These are phyloP conservation scores for Dicyrtoma fusca DNA, from an alignment of 2,888 invertebrate genomes.

Conservation along the genomic window DNA sequence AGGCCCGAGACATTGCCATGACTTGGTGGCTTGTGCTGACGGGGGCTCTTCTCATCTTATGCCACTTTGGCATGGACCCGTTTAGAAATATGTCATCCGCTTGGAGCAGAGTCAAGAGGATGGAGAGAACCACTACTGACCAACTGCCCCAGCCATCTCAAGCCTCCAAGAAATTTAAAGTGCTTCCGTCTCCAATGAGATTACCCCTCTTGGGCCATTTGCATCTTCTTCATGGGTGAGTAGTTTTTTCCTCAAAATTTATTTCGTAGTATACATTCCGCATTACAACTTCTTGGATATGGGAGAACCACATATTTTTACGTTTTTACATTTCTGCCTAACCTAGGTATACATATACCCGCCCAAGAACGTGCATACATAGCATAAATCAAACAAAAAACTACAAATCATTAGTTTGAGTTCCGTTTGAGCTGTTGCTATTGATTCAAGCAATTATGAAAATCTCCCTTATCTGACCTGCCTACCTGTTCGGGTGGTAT, in stretches of 20 bases:
- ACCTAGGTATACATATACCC: too few species aligned
- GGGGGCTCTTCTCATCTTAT: neutral
- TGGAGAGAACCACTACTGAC: neutral
- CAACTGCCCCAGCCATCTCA: neutral
- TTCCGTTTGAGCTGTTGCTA: too few species aligned
- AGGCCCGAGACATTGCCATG: conserved; percentile 7
- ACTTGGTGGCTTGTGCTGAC: conserved; percentile 8
- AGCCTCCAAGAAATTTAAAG: neutral
- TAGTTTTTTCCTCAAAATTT: too few species aligned
- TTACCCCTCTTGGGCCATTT: conserved; percentile 55
- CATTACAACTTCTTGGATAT: neutral
- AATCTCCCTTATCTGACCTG: too few species aligned
- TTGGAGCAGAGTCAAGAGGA: neutral
- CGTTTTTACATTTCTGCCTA: too few species aligned
- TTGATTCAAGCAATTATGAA: too few species aligned
- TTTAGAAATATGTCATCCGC: neutral
- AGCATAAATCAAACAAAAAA: neutral
- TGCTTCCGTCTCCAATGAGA: conserved; percentile 48
- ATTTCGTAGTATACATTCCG: neutral
- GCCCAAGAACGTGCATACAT: neutral
- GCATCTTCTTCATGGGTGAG: conserved; percentile 54
- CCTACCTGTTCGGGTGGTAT: too few species aligned
- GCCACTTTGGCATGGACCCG: too few species aligned
- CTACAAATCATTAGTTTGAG: too few species aligned
- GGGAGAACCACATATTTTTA: neutral